These are phyloP conservation scores for Pyrrhosoma nymphula DNA, from an alignment of 2,888 invertebrate species.

Conservation along the genomic window DNA sequence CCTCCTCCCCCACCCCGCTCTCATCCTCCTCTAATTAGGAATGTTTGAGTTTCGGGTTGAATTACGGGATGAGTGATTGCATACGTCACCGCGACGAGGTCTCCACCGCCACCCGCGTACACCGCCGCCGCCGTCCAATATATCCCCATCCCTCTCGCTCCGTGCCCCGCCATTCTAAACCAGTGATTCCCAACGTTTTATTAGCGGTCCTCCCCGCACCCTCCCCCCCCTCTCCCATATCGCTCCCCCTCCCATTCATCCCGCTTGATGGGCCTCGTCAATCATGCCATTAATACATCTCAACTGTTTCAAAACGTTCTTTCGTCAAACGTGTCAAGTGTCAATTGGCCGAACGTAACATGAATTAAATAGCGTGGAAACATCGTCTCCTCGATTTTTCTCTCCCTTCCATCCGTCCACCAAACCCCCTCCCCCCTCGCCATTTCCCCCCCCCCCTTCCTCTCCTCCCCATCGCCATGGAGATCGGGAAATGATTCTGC, in stretches of 20 bases:
- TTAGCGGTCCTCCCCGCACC: background rate
- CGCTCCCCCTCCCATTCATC: background rate
- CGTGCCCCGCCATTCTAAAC: background rate
- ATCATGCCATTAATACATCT: background rate
- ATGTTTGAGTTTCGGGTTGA: background rate
- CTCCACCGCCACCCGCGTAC: background rate
- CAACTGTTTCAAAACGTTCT: background rate
- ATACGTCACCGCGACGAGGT: background rate
- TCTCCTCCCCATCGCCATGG: background rate
- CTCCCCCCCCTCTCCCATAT: background rate
- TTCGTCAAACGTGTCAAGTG: constrained; percentile 19
- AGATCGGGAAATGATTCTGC: background rate
- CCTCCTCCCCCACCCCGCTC: no score
- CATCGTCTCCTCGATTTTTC: background rate
- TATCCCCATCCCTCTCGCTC: background rate
- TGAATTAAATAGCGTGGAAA: constrained; percentile 60
- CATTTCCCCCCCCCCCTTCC: background rate
- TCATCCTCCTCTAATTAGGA: background rate
- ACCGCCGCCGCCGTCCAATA: no score
- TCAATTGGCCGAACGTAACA: constrained; percentile 34
- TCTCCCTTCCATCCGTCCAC: no score
- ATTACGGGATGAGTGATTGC: constrained; percentile 25
- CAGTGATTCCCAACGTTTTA: background rate
- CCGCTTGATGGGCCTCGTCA: background rate
- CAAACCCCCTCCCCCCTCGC: background rate